These are phyloP conservation scores for Cacatua alba DNA, from an alignment of 2,113 vertebrate species.

Conservation along the genomic window DNA sequence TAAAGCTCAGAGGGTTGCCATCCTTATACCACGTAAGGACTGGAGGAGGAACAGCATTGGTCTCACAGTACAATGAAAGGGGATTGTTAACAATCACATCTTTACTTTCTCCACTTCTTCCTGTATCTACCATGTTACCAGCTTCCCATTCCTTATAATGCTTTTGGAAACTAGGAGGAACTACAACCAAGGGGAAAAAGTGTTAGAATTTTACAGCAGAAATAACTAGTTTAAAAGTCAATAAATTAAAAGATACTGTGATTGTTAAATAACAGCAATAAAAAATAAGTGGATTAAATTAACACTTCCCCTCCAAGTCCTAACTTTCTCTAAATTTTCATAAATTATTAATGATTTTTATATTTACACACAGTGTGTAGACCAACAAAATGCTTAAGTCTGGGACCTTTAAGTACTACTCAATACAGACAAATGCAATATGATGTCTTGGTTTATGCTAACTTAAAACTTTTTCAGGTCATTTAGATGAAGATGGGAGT, in stretches of 20 bases:
- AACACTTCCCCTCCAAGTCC: background rate
- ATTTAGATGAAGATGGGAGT: background rate
- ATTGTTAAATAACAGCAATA: background rate
- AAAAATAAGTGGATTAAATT: background rate
- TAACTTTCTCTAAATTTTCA: background rate
- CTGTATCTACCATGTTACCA: conserved; percentile 68
- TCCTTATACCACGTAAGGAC: conserved; percentile 95
- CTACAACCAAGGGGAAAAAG: conserved; percentile 59
- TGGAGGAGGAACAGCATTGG: conserved; percentile 91
- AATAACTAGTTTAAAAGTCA: background rate
- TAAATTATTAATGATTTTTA: background rate
- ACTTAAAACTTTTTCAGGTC: background rate
- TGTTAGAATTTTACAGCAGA: background rate
- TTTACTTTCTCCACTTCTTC: conserved; percentile 75
- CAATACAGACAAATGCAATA: background rate
- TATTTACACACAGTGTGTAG: background rate
- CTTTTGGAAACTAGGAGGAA: conserved; percentile 91
- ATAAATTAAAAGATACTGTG: background rate
- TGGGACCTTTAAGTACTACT: background rate
- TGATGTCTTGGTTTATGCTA: background rate
- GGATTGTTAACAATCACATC: conserved; percentile 93
- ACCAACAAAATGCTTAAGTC: background rate
- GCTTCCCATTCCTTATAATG: conserved; percentile 73
- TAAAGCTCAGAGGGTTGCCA: conserved; percentile 81
- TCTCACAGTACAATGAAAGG: conserved; percentile 91